Evolutionary conservation across 2,797 vertebrate genomes (phyloP).

Genomic region (Ceyx erithaca): DNA sequence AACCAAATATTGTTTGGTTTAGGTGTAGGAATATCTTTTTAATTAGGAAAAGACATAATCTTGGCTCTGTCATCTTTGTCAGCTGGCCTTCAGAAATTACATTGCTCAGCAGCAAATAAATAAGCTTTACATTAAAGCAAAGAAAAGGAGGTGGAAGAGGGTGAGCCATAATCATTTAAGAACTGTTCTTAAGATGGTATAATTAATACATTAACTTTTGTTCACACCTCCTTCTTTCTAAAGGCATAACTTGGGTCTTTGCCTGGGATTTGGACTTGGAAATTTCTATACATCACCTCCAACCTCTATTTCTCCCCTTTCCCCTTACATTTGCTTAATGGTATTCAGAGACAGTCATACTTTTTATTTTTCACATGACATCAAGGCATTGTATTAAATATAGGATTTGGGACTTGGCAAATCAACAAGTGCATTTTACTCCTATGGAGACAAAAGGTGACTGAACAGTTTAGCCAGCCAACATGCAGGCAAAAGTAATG

Average conservation of each 20-base stretch:
- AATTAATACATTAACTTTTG: not conserved
- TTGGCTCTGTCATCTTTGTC: not conserved
- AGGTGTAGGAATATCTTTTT: not conserved
- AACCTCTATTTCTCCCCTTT: not conserved
- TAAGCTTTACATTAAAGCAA: not conserved
- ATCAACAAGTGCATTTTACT: slow-evolving; percentile 34
- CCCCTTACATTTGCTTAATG: not conserved
- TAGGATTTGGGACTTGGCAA: slow-evolving; percentile 37
- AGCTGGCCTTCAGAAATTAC: not conserved
- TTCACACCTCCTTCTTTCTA: not conserved
- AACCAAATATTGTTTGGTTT: not conserved
- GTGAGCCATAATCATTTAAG: not conserved
- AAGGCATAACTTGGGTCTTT: not conserved
- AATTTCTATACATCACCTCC: not conserved
- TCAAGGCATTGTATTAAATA: slow-evolving; percentile 44
- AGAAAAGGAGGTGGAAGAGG: not conserved
- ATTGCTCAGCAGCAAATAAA: not conserved
- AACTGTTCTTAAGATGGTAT: not conserved
- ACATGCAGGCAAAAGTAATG: slow-evolving; percentile 39
- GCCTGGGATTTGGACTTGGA: not conserved
- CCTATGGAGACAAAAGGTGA: slow-evolving; percentile 52
- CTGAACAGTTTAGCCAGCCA: slow-evolving; percentile 36
- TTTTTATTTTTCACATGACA: slow-evolving; percentile 43
- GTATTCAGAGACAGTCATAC: not conserved
- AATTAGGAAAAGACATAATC: not conserved